A percentile compares a stretch with the other conserved stretches of the same genome.
Evolutionary conservation across 2,113 vertebrate genomes (phyloP).

Genomic region (Mesoclemmys tuberculata): DNA sequence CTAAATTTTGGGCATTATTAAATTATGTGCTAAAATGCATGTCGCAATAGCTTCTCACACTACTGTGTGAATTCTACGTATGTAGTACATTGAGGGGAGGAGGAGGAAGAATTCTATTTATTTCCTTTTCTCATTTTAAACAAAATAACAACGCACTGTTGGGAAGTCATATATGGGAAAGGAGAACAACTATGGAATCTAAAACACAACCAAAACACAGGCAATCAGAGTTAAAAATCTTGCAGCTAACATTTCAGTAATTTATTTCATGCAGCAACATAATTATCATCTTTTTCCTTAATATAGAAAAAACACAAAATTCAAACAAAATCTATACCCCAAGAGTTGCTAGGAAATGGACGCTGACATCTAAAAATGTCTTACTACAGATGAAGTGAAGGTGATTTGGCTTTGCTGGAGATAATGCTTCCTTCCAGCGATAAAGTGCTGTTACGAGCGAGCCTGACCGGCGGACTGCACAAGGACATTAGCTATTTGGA

Average conservation of each 20-base stretch:
- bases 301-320: background rate
- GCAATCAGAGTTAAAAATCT: background rate
- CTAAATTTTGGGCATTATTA: background rate
- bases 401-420: background rate
- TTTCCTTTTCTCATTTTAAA: background rate
- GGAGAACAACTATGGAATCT: background rate
- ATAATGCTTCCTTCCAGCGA: background rate
- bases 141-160: background rate
- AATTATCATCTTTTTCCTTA: background rate
- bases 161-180: background rate
- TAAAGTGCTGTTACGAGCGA: background rate
- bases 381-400: background rate
- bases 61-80: rapidly evolving
- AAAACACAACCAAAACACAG: background rate
- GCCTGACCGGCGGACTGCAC: rapidly evolving
- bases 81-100: background rate
- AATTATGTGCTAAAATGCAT: background rate
- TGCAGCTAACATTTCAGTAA: background rate
- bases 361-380: background rate
- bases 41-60: background rate
- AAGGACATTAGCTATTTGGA: background rate
- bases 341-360: background rate
- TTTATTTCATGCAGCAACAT: background rate
- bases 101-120: background rate
- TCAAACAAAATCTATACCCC: background rate